Evolutionary conservation across 1,140 invertebrate genomes (phyloP).

Genomic region (silkworm (Bombyx mori)): DNA sequence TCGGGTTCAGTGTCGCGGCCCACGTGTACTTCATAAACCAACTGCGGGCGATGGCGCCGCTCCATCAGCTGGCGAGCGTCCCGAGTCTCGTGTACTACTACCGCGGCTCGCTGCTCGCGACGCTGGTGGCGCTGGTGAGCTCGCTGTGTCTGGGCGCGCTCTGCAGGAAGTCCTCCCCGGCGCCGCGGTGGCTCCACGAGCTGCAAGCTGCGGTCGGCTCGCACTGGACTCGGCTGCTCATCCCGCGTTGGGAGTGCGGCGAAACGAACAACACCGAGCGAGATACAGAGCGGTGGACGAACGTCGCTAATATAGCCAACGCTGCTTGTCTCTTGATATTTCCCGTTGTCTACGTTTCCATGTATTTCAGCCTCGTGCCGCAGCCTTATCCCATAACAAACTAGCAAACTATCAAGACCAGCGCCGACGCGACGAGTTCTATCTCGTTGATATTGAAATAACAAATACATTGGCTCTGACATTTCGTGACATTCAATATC

Average conservation of each 20-base stretch:
- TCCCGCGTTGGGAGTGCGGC: slow-evolving; percentile 9
- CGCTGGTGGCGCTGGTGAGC: slow-evolving; percentile 17
- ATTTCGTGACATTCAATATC: too few relatives aligned
- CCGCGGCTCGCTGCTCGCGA: slow-evolving; percentile 22
- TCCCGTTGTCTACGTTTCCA: slow-evolving; percentile 11
- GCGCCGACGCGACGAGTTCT: too few relatives aligned
- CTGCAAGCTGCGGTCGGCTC: slow-evolving; percentile 16
- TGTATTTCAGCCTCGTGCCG: slow-evolving; percentile 12
- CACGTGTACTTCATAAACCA: slow-evolving; percentile 25
- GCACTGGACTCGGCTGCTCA: slow-evolving; percentile 5
- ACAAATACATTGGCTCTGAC: too few relatives aligned
- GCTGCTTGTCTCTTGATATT: slow-evolving; percentile 4
- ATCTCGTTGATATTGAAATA: too few relatives aligned
- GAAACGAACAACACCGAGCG: not conserved
- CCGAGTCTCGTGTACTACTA: slow-evolving; percentile 29
- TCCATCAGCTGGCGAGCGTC: slow-evolving; percentile 14
- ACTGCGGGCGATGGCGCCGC: slow-evolving; percentile 24
- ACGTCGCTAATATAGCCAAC: slow-evolving; percentile 14
- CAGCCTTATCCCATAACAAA: slow-evolving; percentile 9
- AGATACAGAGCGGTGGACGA: slow-evolving; percentile 9
- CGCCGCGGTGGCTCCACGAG: slow-evolving; percentile 15
- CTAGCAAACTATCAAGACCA: not conserved
- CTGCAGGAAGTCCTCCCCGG: slow-evolving; percentile 4
- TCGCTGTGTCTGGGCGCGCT: slow-evolving; percentile 22
- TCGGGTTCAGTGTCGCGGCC: slow-evolving; percentile 22